A percentile compares a stretch with the other conserved stretches of the same genome.
Conservation (phyloP, 2,888 invertebrate genomes). For the Scelioninae gen. 1 region DNA sequence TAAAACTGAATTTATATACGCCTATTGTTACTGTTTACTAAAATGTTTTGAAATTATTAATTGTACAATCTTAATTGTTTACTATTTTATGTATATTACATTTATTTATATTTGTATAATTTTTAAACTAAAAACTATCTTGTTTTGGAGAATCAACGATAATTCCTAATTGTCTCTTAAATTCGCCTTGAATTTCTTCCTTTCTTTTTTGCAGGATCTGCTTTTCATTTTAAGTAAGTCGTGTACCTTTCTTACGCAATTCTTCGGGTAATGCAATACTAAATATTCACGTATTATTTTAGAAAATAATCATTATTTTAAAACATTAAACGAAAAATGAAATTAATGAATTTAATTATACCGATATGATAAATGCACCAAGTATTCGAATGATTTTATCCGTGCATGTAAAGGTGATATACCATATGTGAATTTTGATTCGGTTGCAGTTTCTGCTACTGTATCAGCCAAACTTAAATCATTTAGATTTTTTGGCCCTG, state of each 20-base stretch:
- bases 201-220: neutral
- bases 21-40: no score
- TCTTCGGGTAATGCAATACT: neutral
- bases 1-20: no score
- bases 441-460: neutral
- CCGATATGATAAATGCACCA: constrained; percentile 11
- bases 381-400: constrained; percentile 41
- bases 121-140: neutral
- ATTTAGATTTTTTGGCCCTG: constrained; percentile 18
- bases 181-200: neutral
- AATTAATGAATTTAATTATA: neutral
- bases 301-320: no score
- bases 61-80: no score
- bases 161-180: constrained; percentile 2
- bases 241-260: constrained; percentile 10
- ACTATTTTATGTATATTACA: no score
- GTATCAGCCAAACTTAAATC: neutral
- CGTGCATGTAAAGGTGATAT: constrained; percentile 39
- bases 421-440: constrained; percentile 25
- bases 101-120: no score
- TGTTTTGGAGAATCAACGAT: constrained; percentile 23
- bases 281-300: no score
- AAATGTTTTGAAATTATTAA: no score
- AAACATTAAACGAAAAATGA: no score
- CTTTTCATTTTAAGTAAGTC: neutral